Percentiles rank a stretch among this genome's conserved stretches.
These are phyloP conservation scores for Pampus argenteus DNA, from an alignment of 2,797 vertebrate species.

Conservation along the genomic window DNA sequence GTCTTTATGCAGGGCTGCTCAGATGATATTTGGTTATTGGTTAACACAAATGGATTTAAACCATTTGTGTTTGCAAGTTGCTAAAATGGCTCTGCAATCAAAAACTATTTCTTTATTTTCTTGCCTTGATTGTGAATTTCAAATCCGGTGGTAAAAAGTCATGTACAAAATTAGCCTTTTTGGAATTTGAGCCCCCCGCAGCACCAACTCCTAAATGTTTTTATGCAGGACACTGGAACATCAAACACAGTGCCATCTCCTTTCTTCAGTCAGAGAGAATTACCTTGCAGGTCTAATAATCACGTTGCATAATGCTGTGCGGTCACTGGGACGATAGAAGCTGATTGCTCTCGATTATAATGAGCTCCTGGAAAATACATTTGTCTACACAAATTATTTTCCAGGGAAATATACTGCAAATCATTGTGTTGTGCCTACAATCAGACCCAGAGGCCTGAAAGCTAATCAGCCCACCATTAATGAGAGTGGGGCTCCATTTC, in stretches of 20 bases:
- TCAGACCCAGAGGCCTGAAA: slow-evolving; percentile 60
- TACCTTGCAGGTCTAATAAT: slow-evolving; percentile 61
- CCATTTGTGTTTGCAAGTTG: background rate
- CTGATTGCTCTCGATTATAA: slow-evolving; percentile 76
- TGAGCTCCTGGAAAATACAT: slow-evolving; percentile 75
- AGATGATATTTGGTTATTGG: background rate
- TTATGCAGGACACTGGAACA: slow-evolving; percentile 3
- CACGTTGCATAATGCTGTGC: slow-evolving; percentile 37
- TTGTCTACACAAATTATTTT: slow-evolving; percentile 74
- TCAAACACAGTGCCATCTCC: slow-evolving; percentile 3
- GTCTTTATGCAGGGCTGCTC: background rate
- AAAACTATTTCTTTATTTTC: background rate
- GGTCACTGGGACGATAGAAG: slow-evolving; percentile 57
- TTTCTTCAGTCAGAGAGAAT: slow-evolving; percentile 30
- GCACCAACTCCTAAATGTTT: slow-evolving; percentile 2
- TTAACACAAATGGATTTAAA: too few relatives aligned
- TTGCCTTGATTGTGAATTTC: background rate
- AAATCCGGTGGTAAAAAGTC: background rate
- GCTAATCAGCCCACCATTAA: slow-evolving; percentile 63
- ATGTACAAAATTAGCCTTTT: background rate
- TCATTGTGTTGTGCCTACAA: slow-evolving; percentile 43
- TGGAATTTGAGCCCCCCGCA: background rate
- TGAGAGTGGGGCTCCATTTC: slow-evolving; percentile 44
- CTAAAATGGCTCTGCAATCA: background rate
- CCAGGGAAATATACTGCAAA: slow-evolving; percentile 71